phyloP scores from a whole-genome alignment of 2,888 invertebrate genomes.

The Rhorus exstirpatorius region DNA sequence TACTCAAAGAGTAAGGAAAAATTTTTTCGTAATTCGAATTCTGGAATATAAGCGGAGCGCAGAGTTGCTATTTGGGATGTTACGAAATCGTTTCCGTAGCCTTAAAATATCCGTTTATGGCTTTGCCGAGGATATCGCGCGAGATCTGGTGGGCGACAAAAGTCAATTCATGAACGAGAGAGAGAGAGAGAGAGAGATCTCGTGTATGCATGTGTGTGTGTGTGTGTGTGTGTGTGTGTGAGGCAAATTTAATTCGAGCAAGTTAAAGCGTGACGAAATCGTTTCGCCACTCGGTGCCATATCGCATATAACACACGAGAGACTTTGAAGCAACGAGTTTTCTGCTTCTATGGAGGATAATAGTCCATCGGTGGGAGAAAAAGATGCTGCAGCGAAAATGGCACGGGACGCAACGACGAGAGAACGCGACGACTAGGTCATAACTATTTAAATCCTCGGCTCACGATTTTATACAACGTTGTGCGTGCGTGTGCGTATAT shows the following conservation, averaged over 20 bases:
- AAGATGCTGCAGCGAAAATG: constrained; percentile 64
- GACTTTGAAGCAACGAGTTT: neutral
- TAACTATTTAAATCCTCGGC: constrained; percentile 83
- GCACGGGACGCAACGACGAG: constrained; percentile 4
- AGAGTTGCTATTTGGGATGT: too few relatives aligned
- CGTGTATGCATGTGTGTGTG: neutral
- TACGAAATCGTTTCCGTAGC: constrained; percentile 27
- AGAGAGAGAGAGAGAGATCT: constrained; percentile 7
- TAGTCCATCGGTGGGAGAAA: constrained; percentile 61
- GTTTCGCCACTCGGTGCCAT: constrained; percentile 76
- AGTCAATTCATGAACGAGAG: constrained; percentile 78
- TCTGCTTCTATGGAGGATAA: constrained; percentile 34
- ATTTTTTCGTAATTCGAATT: too few relatives aligned
- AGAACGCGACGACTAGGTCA: constrained; percentile 77
- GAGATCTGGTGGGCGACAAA: constrained; percentile 77
- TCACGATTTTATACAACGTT: constrained; percentile 31
- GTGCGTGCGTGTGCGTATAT: constrained; percentile 3
- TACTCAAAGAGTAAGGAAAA: too few relatives aligned
- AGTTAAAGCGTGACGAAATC: constrained; percentile 83
- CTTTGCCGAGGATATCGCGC: constrained; percentile 21
- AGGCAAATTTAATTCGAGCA: constrained; percentile 82
- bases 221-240: constrained; percentile 71
- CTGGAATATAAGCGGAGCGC: too few relatives aligned
- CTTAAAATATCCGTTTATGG: constrained; percentile 31
- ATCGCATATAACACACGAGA: constrained; percentile 18